A percentile compares a stretch with the other conserved stretches of the same genome.
phyloP scores from a whole-genome alignment of 2,888 invertebrate genomes.

The Mayetiola destructor region DNA sequence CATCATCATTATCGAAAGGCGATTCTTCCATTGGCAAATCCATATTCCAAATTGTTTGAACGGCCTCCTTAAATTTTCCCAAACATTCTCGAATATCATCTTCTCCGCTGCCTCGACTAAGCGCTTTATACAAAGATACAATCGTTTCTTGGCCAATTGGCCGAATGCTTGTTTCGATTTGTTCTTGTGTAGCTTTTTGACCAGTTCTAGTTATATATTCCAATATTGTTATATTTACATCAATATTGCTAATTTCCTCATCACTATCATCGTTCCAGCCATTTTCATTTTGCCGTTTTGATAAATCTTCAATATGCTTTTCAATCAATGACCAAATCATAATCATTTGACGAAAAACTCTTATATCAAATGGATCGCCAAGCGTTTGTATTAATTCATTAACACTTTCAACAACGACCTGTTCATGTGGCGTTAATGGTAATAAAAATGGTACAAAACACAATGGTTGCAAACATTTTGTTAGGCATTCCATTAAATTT shows the following conservation, averaged over 20 bases:
- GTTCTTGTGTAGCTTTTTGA: conserved; percentile 21
- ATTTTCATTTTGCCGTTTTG: not conserved
- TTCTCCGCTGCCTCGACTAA: conserved; percentile 21
- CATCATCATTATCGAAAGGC: not conserved
- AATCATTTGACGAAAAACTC: conserved; percentile 26
- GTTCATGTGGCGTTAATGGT: conserved; percentile 28
- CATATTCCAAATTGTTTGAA: conserved; percentile 4
- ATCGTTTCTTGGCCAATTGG: conserved; percentile 20
- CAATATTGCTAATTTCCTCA: conserved; percentile 23
- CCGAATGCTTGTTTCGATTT: conserved; percentile 20
- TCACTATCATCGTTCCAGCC: conserved; percentile 20
- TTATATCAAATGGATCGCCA: conserved; percentile 29
- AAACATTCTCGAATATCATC: conserved; percentile 23
- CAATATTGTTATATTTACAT: conserved; percentile 24
- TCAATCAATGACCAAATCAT: conserved; percentile 26
- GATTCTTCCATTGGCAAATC: not conserved
- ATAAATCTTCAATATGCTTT: conserved; percentile 17
- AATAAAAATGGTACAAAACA: conserved; percentile 27
- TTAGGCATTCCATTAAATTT: conserved; percentile 27
- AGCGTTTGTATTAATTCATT: conserved; percentile 27
- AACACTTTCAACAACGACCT: conserved; percentile 30
- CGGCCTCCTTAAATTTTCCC: conserved; percentile 21
- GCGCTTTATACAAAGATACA: conserved; percentile 20
- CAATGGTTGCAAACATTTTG: conserved; percentile 28
- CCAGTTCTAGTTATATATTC: conserved; percentile 24